Evolutionary conservation across 2,888 invertebrate species (phyloP).

Genomic region (Zelleria hepariella): DNA sequence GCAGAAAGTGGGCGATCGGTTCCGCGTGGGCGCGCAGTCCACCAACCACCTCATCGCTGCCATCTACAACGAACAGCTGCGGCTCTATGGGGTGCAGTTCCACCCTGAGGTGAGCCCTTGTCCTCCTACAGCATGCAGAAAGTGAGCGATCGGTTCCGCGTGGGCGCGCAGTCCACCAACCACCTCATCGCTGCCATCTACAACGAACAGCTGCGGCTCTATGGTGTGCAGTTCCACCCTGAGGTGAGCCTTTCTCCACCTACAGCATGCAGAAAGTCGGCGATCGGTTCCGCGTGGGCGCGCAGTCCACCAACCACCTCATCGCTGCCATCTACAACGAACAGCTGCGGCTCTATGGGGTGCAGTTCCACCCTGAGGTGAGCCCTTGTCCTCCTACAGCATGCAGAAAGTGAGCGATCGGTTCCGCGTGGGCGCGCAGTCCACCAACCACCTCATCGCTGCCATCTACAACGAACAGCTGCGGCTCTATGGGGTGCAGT

Average conservation of each 20-base stretch:
- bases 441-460: slow-evolving; percentile 82
- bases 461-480: slow-evolving; percentile 93
- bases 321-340: slow-evolving; percentile 94
- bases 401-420: slow-evolving; percentile 91
- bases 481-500: slow-evolving; percentile 96
- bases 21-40: slow-evolving; percentile 89
- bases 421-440: slow-evolving; percentile 89
- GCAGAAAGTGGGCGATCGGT: slow-evolving; percentile 89
- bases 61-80: slow-evolving; percentile 90
- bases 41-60: slow-evolving; percentile 85
- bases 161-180: slow-evolving; percentile 85
- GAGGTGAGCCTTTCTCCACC: slow-evolving; percentile 72
- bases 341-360: slow-evolving; percentile 90
- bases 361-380: slow-evolving; percentile 99
- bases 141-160: slow-evolving; percentile 89
- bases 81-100: slow-evolving; percentile 97
- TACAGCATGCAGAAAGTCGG: slow-evolving; percentile 83
- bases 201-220: slow-evolving; percentile 90
- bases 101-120: slow-evolving; percentile 96
- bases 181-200: slow-evolving; percentile 90
- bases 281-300: slow-evolving; percentile 88
- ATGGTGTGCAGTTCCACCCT: slow-evolving; percentile 99
- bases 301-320: slow-evolving; percentile 83
- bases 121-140: slow-evolving; percentile 95
- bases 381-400: too few species aligned